Base-by-base conservation (phyloP, 2,113 vertebrate genomes). In the Albula glossodonta region DNA sequence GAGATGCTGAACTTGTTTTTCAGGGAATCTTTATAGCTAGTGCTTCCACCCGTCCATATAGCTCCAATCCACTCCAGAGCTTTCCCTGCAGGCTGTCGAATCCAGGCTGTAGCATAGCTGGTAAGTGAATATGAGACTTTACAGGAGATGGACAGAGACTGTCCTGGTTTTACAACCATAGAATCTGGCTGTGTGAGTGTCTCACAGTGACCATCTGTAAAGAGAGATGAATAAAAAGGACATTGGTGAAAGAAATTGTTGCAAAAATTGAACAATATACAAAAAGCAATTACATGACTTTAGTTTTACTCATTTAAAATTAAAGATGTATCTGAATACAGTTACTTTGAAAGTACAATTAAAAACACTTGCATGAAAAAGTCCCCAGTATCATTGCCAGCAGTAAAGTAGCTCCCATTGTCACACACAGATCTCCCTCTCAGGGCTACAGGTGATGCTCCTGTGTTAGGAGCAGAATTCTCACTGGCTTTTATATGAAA, bases 71-170 rank as follows among this genome's bases (percentile, higher is more conserved):
- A 56, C 52, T 56, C 82, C 82, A 70, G 57, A 48, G 17, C 41
- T 83, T 63, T 66, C 41, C 82, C 57, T 83, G 4, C 48, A 50
- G 82, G 57, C 15, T 83, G 2, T 83, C 82, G 57, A 7, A 50
- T 50, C 78, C 78, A 79, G 11, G 0, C 41, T 70, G 56, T 57
- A 83, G 41, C 5, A 12, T 70, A 63, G 48, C 31, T 83, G 31
- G 3, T 83, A 17, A 66, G 15, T 22, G 57, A 83, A 63, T 83
- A 83, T 7, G 82, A 83, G 82, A 66, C 25, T 66, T 63, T 63
- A 70, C 82, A 83, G 57, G 87, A 87, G 41, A 90, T 25, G 12
- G 66, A 15, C 2, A 89, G 22, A 50, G 80, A 51, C 17, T 78
- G 53, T 80, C 85, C 51, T n/a, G 57, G 56, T 70, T 66, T 70